A percentile compares a stretch with the other conserved stretches of the same genome.
Evolutionary conservation across 1,140 invertebrate genomes (phyloP).

Genomic region (Pomacea maculata): DNA sequence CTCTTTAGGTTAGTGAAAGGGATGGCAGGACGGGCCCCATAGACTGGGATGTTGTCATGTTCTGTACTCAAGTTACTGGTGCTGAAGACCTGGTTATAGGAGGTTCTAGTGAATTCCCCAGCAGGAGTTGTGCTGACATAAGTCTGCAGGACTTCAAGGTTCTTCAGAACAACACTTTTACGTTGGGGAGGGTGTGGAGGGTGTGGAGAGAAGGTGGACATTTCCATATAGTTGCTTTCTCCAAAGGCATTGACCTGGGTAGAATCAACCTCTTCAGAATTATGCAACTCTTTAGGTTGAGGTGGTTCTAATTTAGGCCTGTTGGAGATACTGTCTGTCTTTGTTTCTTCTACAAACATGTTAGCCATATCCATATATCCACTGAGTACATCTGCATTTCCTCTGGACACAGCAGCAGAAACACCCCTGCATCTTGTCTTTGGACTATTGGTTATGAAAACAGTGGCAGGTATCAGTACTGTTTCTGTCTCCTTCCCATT

Average conservation of each 20-base stretch:
- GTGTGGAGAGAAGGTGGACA: constrained; percentile 23
- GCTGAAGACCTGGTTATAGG: background rate
- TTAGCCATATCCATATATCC: constrained; percentile 55
- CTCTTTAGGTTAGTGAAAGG: constrained; percentile 50
- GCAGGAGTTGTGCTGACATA: constrained; percentile 32
- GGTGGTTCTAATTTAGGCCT: background rate
- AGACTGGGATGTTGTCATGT: constrained; percentile 8
- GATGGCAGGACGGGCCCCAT: constrained; percentile 30
- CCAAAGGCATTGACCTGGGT: background rate
- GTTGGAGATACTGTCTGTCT: constrained; percentile 4
- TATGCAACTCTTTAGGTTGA: constrained; percentile 18
- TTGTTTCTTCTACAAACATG: constrained; percentile 32
- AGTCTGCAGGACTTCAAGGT: constrained; percentile 36
- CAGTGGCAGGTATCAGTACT: constrained; percentile 10
- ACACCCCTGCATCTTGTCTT: constrained; percentile 16
- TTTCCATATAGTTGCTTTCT: constrained; percentile 45
- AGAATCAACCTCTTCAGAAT: constrained; percentile 16
- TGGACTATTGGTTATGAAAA: constrained; percentile 35
- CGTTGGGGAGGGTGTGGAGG: constrained; percentile 13
- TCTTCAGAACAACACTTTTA: constrained; percentile 37
- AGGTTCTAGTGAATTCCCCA: constrained; percentile 4
- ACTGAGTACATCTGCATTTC: constrained; percentile 26
- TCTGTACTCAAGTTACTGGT: background rate
- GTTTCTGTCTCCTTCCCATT: constrained; percentile 24
- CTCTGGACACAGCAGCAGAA: background rate